phyloP scores from a whole-genome alignment of 2,797 vertebrate species.

The Cirrhinus molitorella region DNA sequence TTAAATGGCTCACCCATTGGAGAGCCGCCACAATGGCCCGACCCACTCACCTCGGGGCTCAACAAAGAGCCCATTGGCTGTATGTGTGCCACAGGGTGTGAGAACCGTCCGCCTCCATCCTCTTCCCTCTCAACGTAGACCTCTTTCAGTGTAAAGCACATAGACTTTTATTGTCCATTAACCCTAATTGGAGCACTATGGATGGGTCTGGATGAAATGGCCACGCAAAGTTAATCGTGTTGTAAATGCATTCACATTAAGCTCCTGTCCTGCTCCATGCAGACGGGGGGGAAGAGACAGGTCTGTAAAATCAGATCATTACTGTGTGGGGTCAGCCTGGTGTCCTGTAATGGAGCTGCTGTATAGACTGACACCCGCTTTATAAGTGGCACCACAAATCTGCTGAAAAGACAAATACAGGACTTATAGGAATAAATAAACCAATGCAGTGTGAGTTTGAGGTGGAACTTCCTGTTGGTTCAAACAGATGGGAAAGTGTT shows the following conservation, averaged over 20 bases:
- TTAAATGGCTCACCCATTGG: slow-evolving; percentile 43
- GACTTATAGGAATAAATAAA: background rate
- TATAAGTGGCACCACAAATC: background rate
- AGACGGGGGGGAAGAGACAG: slow-evolving; percentile 25
- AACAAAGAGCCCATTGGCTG: slow-evolving; percentile 40
- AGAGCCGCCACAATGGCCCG: slow-evolving; percentile 38
- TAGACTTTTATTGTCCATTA: slow-evolving; percentile 66
- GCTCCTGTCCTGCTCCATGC: slow-evolving; percentile 43
- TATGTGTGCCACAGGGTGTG: slow-evolving; percentile 39
- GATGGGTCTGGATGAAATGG: slow-evolving; percentile 49
- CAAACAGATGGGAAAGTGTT: background rate
- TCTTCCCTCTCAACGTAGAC: slow-evolving; percentile 23
- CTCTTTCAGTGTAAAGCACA: slow-evolving; percentile 41
- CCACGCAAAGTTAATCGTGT: slow-evolving; percentile 49
- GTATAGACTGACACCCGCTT: background rate
- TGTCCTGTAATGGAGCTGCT: slow-evolving; percentile 34
- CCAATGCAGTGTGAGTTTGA: background rate
- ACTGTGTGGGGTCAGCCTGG: slow-evolving; percentile 14
- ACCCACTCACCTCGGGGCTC: slow-evolving; percentile 46
- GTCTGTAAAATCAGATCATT: slow-evolving; percentile 53
- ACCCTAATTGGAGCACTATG: slow-evolving; percentile 58
- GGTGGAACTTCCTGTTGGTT: background rate
- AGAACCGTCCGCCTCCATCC: slow-evolving; percentile 39
- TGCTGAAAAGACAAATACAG: background rate
- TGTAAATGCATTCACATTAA: slow-evolving; percentile 58